Base-by-base conservation (phyloP, 2,113 vertebrate species). In the Rhegmatorhina hoffmannsi region DNA sequence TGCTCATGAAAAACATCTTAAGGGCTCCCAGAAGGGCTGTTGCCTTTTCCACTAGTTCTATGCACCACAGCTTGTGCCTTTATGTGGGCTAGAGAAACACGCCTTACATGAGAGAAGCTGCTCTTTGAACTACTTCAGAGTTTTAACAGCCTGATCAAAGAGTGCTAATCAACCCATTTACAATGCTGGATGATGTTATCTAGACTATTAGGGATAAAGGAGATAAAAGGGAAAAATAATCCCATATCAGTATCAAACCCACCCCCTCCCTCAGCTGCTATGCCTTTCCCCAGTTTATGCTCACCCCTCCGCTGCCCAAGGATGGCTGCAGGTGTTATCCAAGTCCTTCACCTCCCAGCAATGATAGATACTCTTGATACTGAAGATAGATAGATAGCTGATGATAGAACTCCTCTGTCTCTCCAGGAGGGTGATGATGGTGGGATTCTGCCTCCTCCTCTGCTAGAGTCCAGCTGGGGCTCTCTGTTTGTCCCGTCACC, bases 401-500 rank as follows among this genome's bases (percentile, higher is more conserved):
- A 13, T 10, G 55, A 12, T 43, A 36, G 24, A 33, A 9, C 11
- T 25, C 6, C 29, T 84, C 52, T 1, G 2, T 33, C 49, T 80
- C 18, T 1, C 25, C 33, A 11, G 29, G 7, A 12, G 19, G 78
- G 56, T 26, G 31, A 3, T 70, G 66, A 3, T 34, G 33, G 23
- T n/a, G 46, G 12, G 40, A 13, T 84, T 74, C 74, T 56, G 50
- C 55, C 23, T 84, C 72, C 26, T 89, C 28, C 24, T 66, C 43
- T 50, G 28, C 62, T 33, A 16, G 3, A 63, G 31, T 17, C 34
- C 52, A 10, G 74, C 28, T 1, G 6, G 33, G 52, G 43, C 64
- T 66, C 87, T 24, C 55, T 23, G 28, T 26, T 43, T 43, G 29
- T 2, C 2, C 33, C 0, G 1, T 15, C 8, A 33, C 50, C 10